Conservation (phyloP, 2,113 vertebrate genomes). For the Salvator merianae region DNA sequence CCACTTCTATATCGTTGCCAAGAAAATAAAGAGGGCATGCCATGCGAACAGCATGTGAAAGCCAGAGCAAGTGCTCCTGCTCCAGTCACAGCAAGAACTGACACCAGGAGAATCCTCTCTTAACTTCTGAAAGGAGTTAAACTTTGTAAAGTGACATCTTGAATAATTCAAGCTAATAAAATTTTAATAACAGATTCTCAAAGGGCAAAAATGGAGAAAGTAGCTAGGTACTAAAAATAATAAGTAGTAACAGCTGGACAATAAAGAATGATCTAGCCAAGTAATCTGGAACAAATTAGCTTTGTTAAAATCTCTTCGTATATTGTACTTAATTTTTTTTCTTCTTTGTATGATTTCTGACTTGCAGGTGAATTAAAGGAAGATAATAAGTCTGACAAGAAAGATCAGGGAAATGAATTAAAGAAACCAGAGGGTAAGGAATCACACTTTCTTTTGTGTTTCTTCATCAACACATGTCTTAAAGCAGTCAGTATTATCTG, state of each 20-base stretch:
- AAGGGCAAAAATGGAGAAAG: not conserved
- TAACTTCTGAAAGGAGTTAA: no score
- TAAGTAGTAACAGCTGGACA: not conserved
- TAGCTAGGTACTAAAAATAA: not conserved
- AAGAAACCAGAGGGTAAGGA: constrained; percentile 79
- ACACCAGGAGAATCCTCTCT: no score
- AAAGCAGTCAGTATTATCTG: not conserved
- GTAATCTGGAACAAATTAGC: not conserved
- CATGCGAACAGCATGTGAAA: no score
- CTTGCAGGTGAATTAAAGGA: constrained; percentile 79
- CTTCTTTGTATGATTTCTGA: constrained; percentile 47
- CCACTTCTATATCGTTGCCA: no score
- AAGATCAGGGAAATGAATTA: constrained; percentile 72
- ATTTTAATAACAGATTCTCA: not conserved
- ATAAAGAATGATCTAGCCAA: not conserved
- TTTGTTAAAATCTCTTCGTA: constrained; percentile 23
- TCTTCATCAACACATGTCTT: constrained; percentile 31
- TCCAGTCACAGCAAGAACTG: no score
- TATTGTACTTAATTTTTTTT: constrained; percentile 41
- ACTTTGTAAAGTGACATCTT: not conserved
- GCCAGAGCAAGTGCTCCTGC: no score
- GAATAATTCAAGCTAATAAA: not conserved
- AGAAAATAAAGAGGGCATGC: no score
- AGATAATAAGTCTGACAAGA: constrained; percentile 71
- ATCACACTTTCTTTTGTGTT: constrained; percentile 35